These are phyloP conservation scores for Peromyscus polionotus DNA, from an alignment of 2,113 vertebrate genomes.

Conservation along the genomic window DNA sequence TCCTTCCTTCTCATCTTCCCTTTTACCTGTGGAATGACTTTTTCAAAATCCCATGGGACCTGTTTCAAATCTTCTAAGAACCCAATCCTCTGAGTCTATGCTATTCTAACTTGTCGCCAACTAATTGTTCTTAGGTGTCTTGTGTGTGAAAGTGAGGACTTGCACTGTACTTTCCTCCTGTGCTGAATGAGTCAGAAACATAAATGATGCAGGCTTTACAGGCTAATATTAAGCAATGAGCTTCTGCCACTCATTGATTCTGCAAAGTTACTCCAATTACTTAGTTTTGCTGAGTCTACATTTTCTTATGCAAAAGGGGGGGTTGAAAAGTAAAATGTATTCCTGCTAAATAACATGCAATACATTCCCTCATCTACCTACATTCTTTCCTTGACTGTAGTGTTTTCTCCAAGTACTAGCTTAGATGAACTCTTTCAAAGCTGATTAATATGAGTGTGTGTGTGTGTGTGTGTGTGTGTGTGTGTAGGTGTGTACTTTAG, in stretches of 20 bases:
- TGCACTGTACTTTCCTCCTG: neutral
- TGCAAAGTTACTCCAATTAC: neutral
- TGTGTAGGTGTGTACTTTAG: neutral
- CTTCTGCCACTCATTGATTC: neutral
- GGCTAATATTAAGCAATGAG: neutral
- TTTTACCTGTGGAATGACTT: neutral
- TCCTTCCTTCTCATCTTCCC: neutral
- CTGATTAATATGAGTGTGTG: neutral
- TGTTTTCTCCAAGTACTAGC: neutral
- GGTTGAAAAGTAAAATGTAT: neutral
- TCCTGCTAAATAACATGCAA: neutral
- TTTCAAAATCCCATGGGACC: neutral
- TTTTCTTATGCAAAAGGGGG: constrained; percentile 32
- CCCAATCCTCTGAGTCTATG: neutral
- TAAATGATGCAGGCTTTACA: neutral
- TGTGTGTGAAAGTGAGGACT: neutral
- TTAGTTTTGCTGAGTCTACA: neutral
- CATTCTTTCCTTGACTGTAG: neutral
- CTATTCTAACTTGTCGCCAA: neutral
- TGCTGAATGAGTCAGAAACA: neutral
- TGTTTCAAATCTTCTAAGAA: neutral
- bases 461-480: neutral
- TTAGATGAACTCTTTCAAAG: neutral
- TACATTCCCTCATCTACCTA: accelerated
- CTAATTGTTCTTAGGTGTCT: neutral